Percentiles rank a stretch among this genome's conserved stretches.
Conservation (phyloP, 2,797 vertebrate genomes). For the Threskiornis aethiopicus region DNA sequence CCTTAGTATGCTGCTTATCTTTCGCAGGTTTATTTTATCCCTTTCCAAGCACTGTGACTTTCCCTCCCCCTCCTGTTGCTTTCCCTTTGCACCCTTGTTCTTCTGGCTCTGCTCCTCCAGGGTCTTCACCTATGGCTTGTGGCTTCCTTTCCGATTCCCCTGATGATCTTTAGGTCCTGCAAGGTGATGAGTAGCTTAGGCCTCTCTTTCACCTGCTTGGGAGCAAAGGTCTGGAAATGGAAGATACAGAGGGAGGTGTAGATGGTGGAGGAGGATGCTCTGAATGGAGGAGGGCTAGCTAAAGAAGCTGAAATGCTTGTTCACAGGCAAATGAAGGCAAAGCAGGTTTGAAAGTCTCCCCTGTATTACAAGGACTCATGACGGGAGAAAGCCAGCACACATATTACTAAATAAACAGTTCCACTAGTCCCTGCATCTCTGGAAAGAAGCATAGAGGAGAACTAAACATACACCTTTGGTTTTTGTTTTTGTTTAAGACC, state of each 20-base stretch:
- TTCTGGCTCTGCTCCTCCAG: not conserved
- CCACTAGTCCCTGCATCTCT: not conserved
- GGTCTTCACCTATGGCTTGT: not conserved
- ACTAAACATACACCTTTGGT: not conserved
- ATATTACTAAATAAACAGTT: not conserved
- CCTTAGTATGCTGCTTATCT: not conserved
- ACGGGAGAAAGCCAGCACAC: not conserved
- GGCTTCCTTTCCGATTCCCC: not conserved
- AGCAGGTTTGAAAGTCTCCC: not conserved
- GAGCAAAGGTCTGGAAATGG: not conserved
- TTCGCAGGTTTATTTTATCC: not conserved
- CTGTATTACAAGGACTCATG: rapidly evolving
- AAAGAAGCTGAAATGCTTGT: not conserved
- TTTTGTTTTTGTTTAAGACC: not conserved
- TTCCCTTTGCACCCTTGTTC: not conserved
- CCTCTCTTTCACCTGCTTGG: not conserved
- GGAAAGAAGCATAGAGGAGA: not conserved
- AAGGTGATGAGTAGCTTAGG: not conserved
- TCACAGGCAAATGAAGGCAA: not conserved
- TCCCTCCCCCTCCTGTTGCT: not conserved
- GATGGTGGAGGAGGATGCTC: not conserved
- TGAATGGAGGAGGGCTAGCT: not conserved
- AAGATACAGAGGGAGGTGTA: not conserved
- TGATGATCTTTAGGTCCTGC: not conserved
- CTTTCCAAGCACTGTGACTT: not conserved